A percentile compares a stretch with the other conserved stretches of the same genome.
phyloP scores from a whole-genome alignment of 2,113 vertebrate species.

The Callocephalon fimbriatum region DNA sequence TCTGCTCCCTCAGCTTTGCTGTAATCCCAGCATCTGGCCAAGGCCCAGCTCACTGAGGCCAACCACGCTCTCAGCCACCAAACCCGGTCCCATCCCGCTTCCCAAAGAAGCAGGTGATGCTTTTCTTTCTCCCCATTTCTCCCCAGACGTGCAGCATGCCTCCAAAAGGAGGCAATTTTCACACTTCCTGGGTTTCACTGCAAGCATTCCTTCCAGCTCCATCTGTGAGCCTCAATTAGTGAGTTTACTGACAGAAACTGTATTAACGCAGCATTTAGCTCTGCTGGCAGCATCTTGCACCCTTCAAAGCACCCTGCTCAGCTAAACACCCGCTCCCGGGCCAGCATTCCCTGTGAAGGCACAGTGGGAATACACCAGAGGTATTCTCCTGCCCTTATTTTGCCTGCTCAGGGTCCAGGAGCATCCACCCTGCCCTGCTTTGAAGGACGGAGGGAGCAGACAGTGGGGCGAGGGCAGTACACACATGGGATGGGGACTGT shows the following conservation, averaged over 20 bases:
- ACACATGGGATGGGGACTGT: rapidly evolving
- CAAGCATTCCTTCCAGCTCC: constrained; percentile 53
- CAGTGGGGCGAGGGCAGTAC: rapidly evolving
- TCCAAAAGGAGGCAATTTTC: constrained; percentile 11
- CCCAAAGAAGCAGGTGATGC: neutral
- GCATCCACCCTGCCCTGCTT: neutral
- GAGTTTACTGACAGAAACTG: constrained; percentile 68
- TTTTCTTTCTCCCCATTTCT: neutral
- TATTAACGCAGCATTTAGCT: constrained; percentile 64
- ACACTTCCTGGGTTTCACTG: constrained; percentile 18
- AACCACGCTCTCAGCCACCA: neutral
- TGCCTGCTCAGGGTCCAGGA: neutral
- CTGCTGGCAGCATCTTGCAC: constrained; percentile 16
- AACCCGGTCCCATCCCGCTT: rapidly evolving
- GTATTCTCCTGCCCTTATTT: neutral
- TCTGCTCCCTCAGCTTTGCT: neutral
- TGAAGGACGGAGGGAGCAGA: neutral
- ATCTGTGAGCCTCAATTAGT: constrained; percentile 70
- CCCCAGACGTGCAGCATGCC: neutral
- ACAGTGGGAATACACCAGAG: neutral
- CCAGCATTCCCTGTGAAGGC: neutral
- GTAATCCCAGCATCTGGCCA: rapidly evolving
- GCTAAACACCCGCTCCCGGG: neutral
- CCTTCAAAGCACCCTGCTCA: constrained; percentile 37
- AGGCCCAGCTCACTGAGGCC: neutral